Conservation (phyloP, 2,113 vertebrate species). For the Emydocephalus ijimae region DNA sequence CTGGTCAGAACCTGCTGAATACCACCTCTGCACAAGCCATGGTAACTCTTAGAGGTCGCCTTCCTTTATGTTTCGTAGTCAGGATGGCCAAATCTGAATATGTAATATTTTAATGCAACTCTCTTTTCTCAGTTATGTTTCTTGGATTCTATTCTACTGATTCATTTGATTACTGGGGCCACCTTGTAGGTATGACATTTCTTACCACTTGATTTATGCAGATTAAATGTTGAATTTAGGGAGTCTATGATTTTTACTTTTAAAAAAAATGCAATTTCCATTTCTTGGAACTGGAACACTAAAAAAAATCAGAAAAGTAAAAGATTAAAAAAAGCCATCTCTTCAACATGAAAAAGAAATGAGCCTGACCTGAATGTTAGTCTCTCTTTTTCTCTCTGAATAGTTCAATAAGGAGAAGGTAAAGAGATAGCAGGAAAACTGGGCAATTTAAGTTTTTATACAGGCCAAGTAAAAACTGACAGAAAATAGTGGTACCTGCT, state of each 20-base stretch:
- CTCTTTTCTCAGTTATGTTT: neutral
- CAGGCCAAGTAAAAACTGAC: neutral
- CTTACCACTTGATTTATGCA: neutral
- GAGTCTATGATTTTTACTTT: neutral
- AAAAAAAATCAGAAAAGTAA: neutral
- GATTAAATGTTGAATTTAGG: neutral
- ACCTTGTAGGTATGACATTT: neutral
- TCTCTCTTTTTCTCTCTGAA: neutral
- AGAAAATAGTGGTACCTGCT: neutral
- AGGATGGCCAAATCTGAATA: conserved; percentile 18
- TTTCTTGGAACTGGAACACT: neutral
- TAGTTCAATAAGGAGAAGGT: neutral
- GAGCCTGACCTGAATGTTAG: neutral
- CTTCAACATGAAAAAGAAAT: neutral
- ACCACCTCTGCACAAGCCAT: conserved; percentile 19
- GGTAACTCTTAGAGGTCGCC: conserved; percentile 33
- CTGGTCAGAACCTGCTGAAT: too few species aligned
- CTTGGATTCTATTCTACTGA: neutral
- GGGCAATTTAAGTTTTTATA: neutral
- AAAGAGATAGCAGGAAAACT: neutral
- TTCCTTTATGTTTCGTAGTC: conserved; percentile 29
- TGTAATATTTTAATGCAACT: neutral
- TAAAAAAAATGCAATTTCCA: neutral
- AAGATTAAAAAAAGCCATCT: neutral
- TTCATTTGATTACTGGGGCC: neutral